Conservation (phyloP, 1,140 invertebrate species). For the Carcinoscorpius rotundicauda region DNA sequence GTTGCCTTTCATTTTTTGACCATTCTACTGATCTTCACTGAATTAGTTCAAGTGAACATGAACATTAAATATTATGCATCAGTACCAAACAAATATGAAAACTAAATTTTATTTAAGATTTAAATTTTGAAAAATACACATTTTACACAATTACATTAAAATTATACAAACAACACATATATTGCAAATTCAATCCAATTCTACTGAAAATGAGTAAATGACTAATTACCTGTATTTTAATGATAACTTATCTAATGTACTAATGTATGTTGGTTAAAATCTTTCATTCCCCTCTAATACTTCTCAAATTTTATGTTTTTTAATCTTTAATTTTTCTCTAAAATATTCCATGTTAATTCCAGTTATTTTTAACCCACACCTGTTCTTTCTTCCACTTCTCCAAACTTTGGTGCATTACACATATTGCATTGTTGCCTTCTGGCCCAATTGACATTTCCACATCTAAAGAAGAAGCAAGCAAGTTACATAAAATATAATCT, state of each 20-base stretch:
- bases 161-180: too few relatives aligned
- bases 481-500: constrained; percentile 8
- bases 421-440: constrained; percentile 92
- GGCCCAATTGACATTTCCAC: constrained; percentile 99
- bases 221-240: neutral
- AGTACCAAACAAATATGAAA: too few relatives aligned
- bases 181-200: too few relatives aligned
- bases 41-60: too few relatives aligned
- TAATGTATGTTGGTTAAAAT: constrained; percentile 1
- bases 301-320: neutral
- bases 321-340: neutral
- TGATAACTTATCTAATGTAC: neutral
- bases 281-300: constrained; percentile 1
- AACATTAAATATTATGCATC: too few relatives aligned
- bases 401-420: constrained; percentile 96
- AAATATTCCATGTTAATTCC: neutral
- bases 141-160: too few relatives aligned
- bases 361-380: constrained; percentile 20
- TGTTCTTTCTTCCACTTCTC: constrained; percentile 63
- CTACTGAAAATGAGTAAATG: too few relatives aligned
- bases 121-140: too few relatives aligned
- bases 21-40: too few relatives aligned
- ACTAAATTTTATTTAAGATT: too few relatives aligned
- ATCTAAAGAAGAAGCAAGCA: constrained; percentile 39
- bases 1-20: too few relatives aligned